These are phyloP conservation scores for Epistrophe grossulariae DNA, from an alignment of 2,888 invertebrate genomes.

Conservation along the genomic window DNA sequence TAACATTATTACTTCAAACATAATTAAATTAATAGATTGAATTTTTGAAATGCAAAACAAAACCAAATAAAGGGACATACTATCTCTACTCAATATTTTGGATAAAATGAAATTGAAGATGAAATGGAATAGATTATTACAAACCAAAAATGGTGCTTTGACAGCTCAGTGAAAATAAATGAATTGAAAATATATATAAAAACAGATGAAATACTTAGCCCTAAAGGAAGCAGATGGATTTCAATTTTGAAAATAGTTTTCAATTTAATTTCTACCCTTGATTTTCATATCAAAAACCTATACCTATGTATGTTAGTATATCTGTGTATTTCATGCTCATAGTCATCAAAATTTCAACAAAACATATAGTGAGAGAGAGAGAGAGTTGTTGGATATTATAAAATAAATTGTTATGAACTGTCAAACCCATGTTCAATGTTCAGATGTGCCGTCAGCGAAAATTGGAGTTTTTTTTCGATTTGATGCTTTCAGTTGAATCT, in stretches of 20 bases:
- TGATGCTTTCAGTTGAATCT: constrained; percentile 29
- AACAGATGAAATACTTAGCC: constrained; percentile 4
- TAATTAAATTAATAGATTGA: constrained; percentile 8
- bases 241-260: constrained; percentile 2
- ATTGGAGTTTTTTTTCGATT: constrained; percentile 34
- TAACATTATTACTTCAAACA: too few relatives aligned
- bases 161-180: constrained; percentile 23
- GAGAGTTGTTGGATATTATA: constrained; percentile 5
- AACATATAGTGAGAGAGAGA: background rate
- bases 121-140: constrained; percentile 13
- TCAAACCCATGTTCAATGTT: constrained; percentile 49
- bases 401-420: constrained; percentile 38
- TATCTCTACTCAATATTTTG: background rate
- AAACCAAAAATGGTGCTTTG: background rate
- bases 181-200: background rate
- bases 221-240: background rate
- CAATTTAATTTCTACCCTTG: background rate
- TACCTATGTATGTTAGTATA: background rate
- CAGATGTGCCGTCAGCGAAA: constrained; percentile 13
- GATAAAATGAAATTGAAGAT: background rate
- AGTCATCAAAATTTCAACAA: background rate
- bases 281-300: background rate
- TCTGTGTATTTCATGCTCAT: background rate
- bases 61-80: constrained; percentile 16
- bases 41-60: constrained; percentile 17